A percentile compares a stretch with the other conserved stretches of the same genome.
These are phyloP conservation scores for Drosophila falleni DNA, from an alignment of 2,888 invertebrate species.

Conservation along the genomic window DNA sequence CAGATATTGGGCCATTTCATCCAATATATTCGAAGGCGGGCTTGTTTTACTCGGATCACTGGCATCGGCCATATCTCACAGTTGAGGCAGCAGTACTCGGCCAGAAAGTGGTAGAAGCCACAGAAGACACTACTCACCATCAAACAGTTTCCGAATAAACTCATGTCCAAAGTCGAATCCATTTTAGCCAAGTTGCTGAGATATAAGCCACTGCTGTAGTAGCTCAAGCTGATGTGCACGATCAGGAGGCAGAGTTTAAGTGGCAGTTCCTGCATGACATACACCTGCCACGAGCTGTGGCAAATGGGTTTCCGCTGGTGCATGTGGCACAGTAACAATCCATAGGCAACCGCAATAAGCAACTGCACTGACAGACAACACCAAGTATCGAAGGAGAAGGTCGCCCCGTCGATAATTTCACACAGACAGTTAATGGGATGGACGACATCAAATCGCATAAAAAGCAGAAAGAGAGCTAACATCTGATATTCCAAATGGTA, in stretches of 20 bases:
- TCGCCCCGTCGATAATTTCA: background rate
- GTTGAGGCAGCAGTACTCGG: background rate
- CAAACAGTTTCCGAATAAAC: background rate
- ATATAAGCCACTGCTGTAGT: conserved; percentile 19
- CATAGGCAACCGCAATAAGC: conserved; percentile 5
- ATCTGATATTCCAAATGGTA: conserved; percentile 22
- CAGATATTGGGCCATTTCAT: background rate
- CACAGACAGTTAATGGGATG: background rate
- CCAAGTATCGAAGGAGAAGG: background rate
- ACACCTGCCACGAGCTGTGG: background rate
- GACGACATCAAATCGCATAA: background rate
- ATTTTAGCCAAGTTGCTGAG: conserved; percentile 1
- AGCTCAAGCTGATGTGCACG: background rate
- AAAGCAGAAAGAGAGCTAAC: conserved; percentile 9
- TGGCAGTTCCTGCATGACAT: conserved; percentile 2
- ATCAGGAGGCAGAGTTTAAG: conserved; percentile 2
- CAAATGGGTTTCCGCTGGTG: conserved; percentile 13
- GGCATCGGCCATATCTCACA: conserved; percentile 3
- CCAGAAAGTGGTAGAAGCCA: conserved; percentile 10
- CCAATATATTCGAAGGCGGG: background rate
- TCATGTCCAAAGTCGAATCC: background rate
- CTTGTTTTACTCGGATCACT: no score
- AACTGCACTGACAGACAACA: background rate
- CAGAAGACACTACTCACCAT: conserved; percentile 1
- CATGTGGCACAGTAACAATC: conserved; percentile 4